Conservation (phyloP, 2,888 invertebrate species). For the Harmothoe impar region DNA sequence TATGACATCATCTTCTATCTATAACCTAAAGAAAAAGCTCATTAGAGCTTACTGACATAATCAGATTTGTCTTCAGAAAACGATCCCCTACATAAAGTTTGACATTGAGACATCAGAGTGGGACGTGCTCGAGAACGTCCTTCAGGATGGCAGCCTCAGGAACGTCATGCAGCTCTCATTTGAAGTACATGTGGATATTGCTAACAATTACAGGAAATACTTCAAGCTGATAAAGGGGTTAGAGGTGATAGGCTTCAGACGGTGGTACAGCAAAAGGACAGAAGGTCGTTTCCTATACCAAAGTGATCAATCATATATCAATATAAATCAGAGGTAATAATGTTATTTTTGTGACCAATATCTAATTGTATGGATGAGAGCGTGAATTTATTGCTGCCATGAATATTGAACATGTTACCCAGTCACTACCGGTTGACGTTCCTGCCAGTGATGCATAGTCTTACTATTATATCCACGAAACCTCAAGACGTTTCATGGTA, state of each 20-base stretch:
- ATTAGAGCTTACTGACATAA: too few species aligned
- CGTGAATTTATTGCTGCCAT: too few species aligned
- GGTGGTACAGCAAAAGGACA: neutral
- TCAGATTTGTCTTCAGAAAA: neutral
- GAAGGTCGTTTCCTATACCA: neutral
- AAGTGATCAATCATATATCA: neutral
- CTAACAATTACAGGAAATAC: neutral
- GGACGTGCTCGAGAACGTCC: neutral
- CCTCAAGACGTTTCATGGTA: too few species aligned
- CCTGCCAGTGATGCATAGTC: too few species aligned
- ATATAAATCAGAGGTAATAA: too few species aligned
- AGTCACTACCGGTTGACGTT: too few species aligned
- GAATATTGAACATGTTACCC: too few species aligned
- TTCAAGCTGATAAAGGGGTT: neutral
- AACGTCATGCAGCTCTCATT: slow-evolving; percentile 18
- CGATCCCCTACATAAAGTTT: neutral
- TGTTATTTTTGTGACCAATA: too few species aligned
- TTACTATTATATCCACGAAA: too few species aligned
- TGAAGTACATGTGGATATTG: neutral
- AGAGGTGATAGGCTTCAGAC: neutral
- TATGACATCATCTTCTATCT: neutral
- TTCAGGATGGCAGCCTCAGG: neutral
- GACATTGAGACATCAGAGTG: neutral
- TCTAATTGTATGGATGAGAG: too few species aligned
- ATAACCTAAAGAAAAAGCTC: too few species aligned